A percentile compares a stretch with the other conserved stretches of the same genome.
Evolutionary conservation across 2,113 vertebrate species (phyloP).

Genomic region (Forbesichthys papilliferus): DNA sequence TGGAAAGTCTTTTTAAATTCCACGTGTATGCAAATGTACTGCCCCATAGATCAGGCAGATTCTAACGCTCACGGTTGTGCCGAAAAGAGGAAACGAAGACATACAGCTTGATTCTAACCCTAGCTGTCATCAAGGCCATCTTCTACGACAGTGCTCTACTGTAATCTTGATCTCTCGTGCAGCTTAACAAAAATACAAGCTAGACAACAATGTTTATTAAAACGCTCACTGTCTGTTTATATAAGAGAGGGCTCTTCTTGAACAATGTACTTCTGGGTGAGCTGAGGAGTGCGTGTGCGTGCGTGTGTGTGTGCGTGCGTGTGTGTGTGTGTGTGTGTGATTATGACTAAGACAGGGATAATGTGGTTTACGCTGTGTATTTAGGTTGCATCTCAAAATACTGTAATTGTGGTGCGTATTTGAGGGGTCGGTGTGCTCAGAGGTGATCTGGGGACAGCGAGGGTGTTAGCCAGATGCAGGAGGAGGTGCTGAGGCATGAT

Average conservation of each 20-base stretch:
- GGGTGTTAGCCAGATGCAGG: conserved; percentile 54
- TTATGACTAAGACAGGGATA: conserved; percentile 21
- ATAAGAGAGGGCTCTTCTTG: conserved; percentile 16
- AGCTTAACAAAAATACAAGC: too few relatives aligned
- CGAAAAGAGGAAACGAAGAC: too few relatives aligned
- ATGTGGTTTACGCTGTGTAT: conserved; percentile 7
- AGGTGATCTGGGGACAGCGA: conserved; percentile 45
- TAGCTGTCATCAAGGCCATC: too few relatives aligned
- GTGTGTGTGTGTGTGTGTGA: conserved; percentile 1
- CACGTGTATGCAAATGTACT: too few relatives aligned
- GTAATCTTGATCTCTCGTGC: too few relatives aligned
- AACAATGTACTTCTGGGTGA: background rate
- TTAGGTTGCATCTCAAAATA: background rate
- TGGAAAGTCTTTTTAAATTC: too few relatives aligned
- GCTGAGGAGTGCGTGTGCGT: background rate
- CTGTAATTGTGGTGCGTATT: conserved; percentile 3
- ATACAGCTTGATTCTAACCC: too few relatives aligned
- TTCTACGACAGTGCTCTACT: too few relatives aligned
- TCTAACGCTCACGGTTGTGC: too few relatives aligned
- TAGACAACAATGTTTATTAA: too few relatives aligned
- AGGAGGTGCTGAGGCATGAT: conserved; percentile 45
- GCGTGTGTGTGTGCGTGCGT: conserved; percentile 6
- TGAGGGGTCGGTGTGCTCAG: conserved; percentile 5
- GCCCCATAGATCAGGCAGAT: too few relatives aligned
- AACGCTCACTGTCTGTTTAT: conserved; percentile 19